Evolutionary conservation across 2,797 vertebrate genomes (phyloP).

Genomic region (Crypturellus tataupa): DNA sequence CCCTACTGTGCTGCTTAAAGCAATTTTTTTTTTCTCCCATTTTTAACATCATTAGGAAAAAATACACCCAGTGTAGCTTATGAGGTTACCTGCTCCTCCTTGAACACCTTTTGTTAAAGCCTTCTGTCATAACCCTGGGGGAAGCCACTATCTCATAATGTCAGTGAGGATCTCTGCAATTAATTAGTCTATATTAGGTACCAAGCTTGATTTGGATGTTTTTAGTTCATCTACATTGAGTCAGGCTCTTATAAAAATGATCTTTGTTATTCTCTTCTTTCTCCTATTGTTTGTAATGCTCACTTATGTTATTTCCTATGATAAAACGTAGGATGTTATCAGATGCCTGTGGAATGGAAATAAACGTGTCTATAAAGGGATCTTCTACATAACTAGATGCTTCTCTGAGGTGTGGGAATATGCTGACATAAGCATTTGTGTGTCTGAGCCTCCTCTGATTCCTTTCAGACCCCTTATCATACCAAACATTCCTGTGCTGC

Average conservation of each 20-base stretch:
- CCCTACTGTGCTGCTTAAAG: not conserved
- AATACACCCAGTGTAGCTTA: not conserved
- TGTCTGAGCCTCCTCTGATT: not conserved
- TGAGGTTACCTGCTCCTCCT: not conserved
- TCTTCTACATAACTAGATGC: conserved; percentile 26
- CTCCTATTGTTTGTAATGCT: conserved; percentile 23
- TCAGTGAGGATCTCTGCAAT: not conserved
- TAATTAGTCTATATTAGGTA: not conserved
- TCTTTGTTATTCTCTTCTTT: not conserved
- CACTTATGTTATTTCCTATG: conserved; percentile 33
- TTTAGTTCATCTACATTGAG: not conserved
- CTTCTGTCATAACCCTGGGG: not conserved
- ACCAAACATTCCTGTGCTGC: not conserved
- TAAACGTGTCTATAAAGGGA: conserved; percentile 17
- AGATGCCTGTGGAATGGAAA: conserved; percentile 30
- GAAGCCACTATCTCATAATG: not conserved
- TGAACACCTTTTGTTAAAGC: not conserved
- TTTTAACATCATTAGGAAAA: not conserved
- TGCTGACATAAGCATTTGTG: conserved; percentile 1
- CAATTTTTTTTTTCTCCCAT: not conserved
- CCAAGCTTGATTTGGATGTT: not conserved
- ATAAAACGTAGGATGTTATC: conserved; percentile 35
- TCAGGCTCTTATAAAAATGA: not conserved
- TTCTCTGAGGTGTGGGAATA: conserved; percentile 44
- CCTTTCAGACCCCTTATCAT: not conserved